Conservation (phyloP, 35 echinoderm and acorn worm genomes). For the Amphiura filiformis region DNA sequence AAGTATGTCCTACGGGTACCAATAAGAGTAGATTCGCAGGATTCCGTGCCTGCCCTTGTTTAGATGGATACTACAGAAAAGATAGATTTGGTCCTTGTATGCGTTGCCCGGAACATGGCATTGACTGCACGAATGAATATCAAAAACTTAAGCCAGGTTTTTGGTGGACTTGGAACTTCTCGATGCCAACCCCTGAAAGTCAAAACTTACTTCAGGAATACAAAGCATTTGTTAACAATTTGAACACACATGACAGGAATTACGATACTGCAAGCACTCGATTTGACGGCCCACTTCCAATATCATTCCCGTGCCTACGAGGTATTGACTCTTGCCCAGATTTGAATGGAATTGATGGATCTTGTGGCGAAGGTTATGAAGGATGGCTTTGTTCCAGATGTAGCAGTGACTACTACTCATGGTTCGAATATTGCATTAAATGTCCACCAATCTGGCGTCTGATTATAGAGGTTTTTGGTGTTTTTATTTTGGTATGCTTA, state of each 20-base stretch:
- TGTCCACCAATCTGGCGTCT: slow-evolving; percentile 18
- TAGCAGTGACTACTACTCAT: slow-evolving; percentile 20
- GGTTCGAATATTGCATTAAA: slow-evolving; percentile 9
- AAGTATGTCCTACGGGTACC: slow-evolving; percentile 48
- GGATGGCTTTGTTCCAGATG: slow-evolving; percentile 37
- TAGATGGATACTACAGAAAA: slow-evolving; percentile 20
- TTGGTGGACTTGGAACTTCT: slow-evolving; percentile 54
- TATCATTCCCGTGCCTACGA: background rate
- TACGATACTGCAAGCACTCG: background rate
- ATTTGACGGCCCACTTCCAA: background rate
- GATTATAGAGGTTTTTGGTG: background rate
- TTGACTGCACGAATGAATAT: slow-evolving; percentile 60
- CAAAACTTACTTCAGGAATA: background rate
- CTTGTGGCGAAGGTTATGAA: slow-evolving; percentile 17
- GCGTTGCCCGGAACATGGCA: background rate
- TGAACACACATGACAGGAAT: background rate
- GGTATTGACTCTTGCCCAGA: background rate
- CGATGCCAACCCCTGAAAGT: background rate
- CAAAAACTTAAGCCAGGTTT: slow-evolving; percentile 35
- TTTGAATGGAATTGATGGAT: background rate
- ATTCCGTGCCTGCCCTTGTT: slow-evolving; percentile 45
- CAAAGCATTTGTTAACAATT: background rate
- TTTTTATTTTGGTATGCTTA: background rate
- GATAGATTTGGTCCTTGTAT: slow-evolving; percentile 25
- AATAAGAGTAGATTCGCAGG: background rate